These are phyloP conservation scores for Hoplostethus mediterraneus DNA, from an alignment of 2,797 vertebrate genomes.

Conservation along the genomic window DNA sequence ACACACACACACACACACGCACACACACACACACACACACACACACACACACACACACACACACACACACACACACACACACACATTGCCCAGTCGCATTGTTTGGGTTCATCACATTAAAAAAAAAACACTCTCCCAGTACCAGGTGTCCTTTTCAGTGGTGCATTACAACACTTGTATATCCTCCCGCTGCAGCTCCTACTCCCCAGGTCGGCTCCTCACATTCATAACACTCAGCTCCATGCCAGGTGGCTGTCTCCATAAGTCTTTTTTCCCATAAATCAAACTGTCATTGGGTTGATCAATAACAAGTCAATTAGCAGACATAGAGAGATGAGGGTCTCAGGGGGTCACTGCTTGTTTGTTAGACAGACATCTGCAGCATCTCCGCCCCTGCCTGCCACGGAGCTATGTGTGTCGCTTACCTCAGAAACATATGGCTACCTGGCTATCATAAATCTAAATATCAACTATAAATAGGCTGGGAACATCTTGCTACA, in stretches of 20 bases:
- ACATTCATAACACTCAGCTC: constrained; percentile 77
- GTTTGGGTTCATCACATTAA: constrained; percentile 46
- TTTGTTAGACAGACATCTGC: constrained; percentile 85
- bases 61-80: constrained; percentile 15
- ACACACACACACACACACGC: constrained; percentile 15
- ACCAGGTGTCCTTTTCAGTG: constrained; percentile 46
- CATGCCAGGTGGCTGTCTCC: constrained; percentile 84
- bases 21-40: constrained; percentile 34
- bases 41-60: constrained; percentile 22
- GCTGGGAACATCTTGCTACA: constrained; percentile 64
- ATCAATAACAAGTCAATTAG: constrained; percentile 89
- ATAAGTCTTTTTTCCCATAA: constrained; percentile 76
- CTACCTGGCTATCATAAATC: constrained; percentile 75
- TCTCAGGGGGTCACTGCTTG: constrained; percentile 83
- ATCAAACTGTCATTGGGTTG: constrained; percentile 85
- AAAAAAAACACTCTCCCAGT: constrained; percentile 36
- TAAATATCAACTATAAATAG: constrained; percentile 80
- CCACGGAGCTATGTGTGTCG: constrained; percentile 51
- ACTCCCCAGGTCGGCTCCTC: constrained; percentile 66
- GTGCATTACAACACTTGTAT: constrained; percentile 65
- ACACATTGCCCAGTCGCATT: constrained; percentile 39
- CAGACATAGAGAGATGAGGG: constrained; percentile 74
- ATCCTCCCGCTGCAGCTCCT: constrained; percentile 69
- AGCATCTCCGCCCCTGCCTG: constrained; percentile 67
- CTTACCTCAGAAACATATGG: constrained; percentile 69